Conservation (phyloP, 2,113 vertebrate genomes). For the Cebus imitator region DNA sequence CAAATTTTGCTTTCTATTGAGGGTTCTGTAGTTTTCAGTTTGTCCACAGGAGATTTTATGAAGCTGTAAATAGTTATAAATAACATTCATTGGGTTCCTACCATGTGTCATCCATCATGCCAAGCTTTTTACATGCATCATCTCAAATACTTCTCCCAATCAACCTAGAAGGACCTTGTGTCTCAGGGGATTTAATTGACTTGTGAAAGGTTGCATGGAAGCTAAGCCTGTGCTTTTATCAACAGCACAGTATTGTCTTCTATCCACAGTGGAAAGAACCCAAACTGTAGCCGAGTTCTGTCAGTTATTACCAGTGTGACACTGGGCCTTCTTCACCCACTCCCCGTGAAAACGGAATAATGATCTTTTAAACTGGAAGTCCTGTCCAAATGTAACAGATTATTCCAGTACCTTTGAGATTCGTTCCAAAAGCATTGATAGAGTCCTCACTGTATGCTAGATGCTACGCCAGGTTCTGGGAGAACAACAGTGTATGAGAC, state of each 20-base stretch:
- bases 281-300: neutral
- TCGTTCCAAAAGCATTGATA: neutral
- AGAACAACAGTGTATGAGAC: neutral
- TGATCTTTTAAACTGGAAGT: neutral
- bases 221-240: neutral
- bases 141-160: neutral
- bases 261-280: neutral
- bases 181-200: neutral
- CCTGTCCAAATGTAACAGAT: neutral
- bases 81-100: neutral
- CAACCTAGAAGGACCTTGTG: neutral
- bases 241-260: neutral
- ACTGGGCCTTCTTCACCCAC: neutral
- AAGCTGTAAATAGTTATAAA: neutral
- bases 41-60: neutral
- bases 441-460: neutral
- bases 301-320: neutral
- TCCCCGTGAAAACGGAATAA: neutral
- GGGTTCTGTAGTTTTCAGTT: neutral
- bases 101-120: neutral
- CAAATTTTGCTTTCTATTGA: neutral
- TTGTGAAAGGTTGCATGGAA: neutral
- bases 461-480: neutral
- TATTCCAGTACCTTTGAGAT: neutral
- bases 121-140: neutral